phyloP scores from a whole-genome alignment of 2,113 vertebrate species.

The Eclectus roratus region DNA sequence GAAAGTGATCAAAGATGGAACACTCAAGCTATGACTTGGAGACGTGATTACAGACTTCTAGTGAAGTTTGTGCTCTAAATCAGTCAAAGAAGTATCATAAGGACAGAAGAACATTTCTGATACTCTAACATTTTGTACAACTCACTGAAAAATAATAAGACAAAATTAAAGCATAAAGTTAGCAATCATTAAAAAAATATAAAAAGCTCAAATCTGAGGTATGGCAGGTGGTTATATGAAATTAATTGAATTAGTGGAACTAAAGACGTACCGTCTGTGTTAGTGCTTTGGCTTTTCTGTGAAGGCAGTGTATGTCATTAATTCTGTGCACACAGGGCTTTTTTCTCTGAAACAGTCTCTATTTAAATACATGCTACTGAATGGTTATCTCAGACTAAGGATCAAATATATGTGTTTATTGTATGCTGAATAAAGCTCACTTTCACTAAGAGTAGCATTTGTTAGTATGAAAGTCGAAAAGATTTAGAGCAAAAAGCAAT shows the following conservation, averaged over 20 bases:
- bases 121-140: neutral
- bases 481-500: neutral
- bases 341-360: neutral
- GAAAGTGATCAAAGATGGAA: neutral
- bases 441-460: neutral
- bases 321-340: neutral
- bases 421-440: neutral
- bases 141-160: neutral
- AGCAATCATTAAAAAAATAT: neutral
- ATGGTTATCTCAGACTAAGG: neutral
- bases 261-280: neutral
- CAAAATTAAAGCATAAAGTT: neutral
- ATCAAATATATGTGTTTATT: neutral
- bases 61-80: neutral
- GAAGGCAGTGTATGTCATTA: neutral
- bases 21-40: neutral
- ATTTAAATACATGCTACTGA: neutral
- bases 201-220: neutral
- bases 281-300: neutral
- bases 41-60: neutral
- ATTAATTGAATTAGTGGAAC: neutral
- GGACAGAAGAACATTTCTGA: neutral
- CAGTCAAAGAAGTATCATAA: neutral
- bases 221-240: neutral
- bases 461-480: neutral